Evolutionary conservation across 1,140 invertebrate species (phyloP), one percentile per base, ranked within the genome.

Genomic region (Drosophila lowei): DNA sequence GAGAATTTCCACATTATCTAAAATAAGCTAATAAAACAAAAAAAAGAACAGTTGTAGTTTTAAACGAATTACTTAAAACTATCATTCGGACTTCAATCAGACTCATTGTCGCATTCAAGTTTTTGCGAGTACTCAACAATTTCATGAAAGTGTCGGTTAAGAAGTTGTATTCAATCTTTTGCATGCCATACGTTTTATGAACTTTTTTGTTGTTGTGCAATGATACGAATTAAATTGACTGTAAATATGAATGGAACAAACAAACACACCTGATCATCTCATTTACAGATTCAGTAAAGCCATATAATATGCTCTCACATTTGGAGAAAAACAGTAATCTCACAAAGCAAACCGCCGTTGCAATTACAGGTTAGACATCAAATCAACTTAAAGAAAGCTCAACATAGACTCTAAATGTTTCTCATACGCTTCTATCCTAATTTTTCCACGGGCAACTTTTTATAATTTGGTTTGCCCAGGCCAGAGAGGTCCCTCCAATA

Each of bases 241-340:
- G 47, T 49, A 58, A 54, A 65, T 58, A 28, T 18, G 68, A 63
- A 52, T 71, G 66, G 54, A 71, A 30, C 67, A 47, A 16, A 21
- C 44, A 23, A 60, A 44, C 65, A 61, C 67, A 59, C 77, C 81
- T 88, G 74, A 88, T 88, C 79, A 85, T 85, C 73, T 80, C 84
- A 84, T 85, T 90, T 90, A 66, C 89, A 90, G 89, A 86, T 90
- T 80, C 86, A 72, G 77, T 90, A 79, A 90, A 86, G 86, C 89
- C 89, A 66, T 90, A 90, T 90, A 90, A 90, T 85, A 90, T 90
- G 89, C 89, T 90, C 67, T 90, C 89, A 72, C 89, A 90, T 90
- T 90, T 90, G 89, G 89, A 90, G 89, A 90, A 89, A 70, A 90
- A 90, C 83, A 90, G 90, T 90, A 90, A 90, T 88, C 79, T 90